These are phyloP conservation scores for Beroe forskalii DNA, from an alignment of 37 sponge, comb jelly and placozoan species.

Conservation along the genomic window DNA sequence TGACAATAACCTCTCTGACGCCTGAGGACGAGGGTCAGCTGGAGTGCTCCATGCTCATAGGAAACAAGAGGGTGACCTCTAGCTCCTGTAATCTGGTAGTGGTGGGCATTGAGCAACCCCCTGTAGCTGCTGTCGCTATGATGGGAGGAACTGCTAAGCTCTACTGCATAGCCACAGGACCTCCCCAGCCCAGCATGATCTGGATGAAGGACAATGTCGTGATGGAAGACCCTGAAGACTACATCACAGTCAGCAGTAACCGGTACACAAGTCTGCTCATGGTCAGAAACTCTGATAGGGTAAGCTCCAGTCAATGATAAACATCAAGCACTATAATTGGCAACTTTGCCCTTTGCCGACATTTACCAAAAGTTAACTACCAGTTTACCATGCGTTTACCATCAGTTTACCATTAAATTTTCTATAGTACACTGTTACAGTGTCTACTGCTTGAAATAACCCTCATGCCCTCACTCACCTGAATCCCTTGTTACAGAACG, in stretches of 20 bases:
- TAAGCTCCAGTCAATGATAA: no score
- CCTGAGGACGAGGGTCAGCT: neutral
- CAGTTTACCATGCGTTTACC: no score
- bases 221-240: neutral
- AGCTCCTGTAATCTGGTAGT: neutral
- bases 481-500: no score
- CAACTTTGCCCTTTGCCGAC: no score
- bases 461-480: no score
- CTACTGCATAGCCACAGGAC: slow-evolving; percentile 21
- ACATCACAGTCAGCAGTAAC: slow-evolving; percentile 19
- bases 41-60: neutral
- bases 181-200: slow-evolving; percentile 35
- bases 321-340: no score
- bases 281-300: slow-evolving; percentile 7
- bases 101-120: slow-evolving; percentile 29
- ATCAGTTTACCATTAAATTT: no score
- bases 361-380: no score
- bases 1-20: neutral
- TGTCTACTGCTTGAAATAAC: no score
- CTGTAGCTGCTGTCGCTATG: neutral
- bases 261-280: neutral
- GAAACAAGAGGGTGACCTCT: neutral
- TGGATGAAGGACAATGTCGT: slow-evolving; percentile 16
- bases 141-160: slow-evolving; percentile 19
- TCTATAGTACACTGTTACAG: no score